Evolutionary conservation across 2,113 vertebrate species (phyloP), one percentile per base, ranked within the genome.

Genomic region (Pseudorasbora parva): DNA sequence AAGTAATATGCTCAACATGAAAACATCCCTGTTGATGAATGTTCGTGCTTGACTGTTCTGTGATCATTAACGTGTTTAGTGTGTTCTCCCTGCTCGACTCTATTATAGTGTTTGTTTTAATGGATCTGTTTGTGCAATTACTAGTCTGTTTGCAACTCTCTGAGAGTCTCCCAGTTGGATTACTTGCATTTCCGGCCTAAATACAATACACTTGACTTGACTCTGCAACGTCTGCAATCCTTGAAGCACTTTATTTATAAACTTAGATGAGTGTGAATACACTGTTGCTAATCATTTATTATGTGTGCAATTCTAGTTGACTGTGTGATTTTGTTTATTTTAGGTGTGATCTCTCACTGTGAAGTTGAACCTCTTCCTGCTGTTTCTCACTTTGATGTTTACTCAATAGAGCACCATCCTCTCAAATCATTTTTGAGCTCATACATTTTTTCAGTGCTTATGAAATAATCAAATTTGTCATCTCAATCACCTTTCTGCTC

Each of bases 261-360:
- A 30, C 47, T 71, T 33, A 19, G 51, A 33, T 12, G 33, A 27
- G 47, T 33, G 33, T 49, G 64, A 45, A 56, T 43, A 19, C 23
- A 8, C n/a, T 43, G 81, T 54, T 41, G 25, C 62, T 82, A 73
- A 57, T 71, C 8, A 47, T 81, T 81, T 60, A 27, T 86, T 23
- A 87, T 84, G 71, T 62, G 72, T 80, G 72, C 60, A 64, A 41
- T 73, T 78, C 33, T n/a, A 59, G 71, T 77, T 77, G 71, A 72
- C 59, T n/a, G 43, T 12, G 59, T 19, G 37, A 30, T 43, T 30
- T 33, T 84, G 62, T 78, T 84, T 68, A 47, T 41, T 23, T 10
- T 51, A 78, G 74, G 71, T 23, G 71, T 10, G 25, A 37, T 27
- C 60, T 37, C 82, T 43, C 2, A 27, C 77, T 54, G 19, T 27